Base-by-base conservation (phyloP, 2,797 vertebrate genomes). In the Pipistrellus kuhlii region DNA sequence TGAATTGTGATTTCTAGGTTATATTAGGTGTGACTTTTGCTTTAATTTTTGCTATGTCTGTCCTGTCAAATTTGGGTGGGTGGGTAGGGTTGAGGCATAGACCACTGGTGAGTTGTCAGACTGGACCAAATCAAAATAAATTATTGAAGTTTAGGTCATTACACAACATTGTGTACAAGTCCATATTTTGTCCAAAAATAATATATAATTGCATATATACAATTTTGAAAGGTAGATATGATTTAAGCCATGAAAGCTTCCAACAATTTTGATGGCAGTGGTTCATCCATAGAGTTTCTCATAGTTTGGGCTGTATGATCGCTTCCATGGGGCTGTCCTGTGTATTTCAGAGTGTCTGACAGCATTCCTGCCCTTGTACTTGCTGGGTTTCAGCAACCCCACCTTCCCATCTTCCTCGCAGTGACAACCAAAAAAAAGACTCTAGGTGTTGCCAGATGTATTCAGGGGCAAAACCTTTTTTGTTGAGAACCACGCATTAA, bases 1-100 rank as follows among this genome's bases (percentile, higher is more conserved):
- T 71, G 48, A 81, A 18, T 95, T 95, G 38, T 91, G 38, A 72
- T 92, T 96, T 86, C 38, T 27, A 66, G 6, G 38, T 15, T 90
- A 2, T 53, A 69, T 23, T 75, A 41, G 85, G 15, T 86, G 94
- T 32, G 82, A 73, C 46, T 62, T 76, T 9, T 17, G 62, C 32
- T 85, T 85, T 76, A 25, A 66, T 27, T 66, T 92, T 90, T 85
- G 35, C 10, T 91, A 13, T 77, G 35, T 27, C 51, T 76, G 57
- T 83, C 11, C 69, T 59, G 51, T 92, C 86, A 62, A 18, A 88
- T 91, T 90, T 82, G 41, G 66, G 12, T 14, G 27, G 23, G 23
- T 72, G 53, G 48, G 27, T 72, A 27, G 59, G 46, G 13, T 17
- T 92, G 46, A 46, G 25, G 15, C 12, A 8, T 77, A 59, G 86